phyloP scores from a whole-genome alignment of 2,888 invertebrate genomes.

The Deroplatys truncata region DNA sequence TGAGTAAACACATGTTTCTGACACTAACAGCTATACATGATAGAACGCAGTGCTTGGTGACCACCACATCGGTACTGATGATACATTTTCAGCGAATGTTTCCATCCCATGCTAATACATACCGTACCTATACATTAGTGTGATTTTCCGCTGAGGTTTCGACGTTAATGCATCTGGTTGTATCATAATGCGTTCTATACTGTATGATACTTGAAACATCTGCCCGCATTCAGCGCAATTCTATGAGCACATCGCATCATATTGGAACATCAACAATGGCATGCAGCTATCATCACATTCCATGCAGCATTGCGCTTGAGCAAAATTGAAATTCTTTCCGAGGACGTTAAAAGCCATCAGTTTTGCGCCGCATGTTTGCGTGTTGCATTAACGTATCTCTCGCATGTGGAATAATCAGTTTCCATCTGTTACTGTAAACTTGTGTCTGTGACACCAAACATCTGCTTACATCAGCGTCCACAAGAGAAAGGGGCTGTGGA shows the following conservation, averaged over 20 bases:
- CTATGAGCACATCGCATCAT: background rate
- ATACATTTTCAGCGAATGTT: background rate
- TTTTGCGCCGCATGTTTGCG: background rate
- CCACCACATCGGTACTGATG: too few species aligned
- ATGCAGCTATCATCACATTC: background rate
- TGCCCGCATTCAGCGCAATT: background rate
- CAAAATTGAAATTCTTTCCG: background rate
- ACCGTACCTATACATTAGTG: background rate
- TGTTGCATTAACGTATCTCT: background rate
- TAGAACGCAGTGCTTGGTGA: too few species aligned
- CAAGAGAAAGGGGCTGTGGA: too few species aligned
- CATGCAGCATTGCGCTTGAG: background rate
- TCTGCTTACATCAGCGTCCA: too few species aligned
- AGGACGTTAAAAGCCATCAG: background rate
- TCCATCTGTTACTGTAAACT: background rate
- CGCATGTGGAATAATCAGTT: background rate
- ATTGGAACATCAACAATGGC: background rate
- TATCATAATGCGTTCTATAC: background rate
- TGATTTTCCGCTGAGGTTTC: background rate
- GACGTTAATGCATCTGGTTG: background rate
- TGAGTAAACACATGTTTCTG: too few species aligned
- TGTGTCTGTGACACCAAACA: too few species aligned
- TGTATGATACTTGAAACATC: background rate
- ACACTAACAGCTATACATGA: too few species aligned
- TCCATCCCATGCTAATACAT: background rate